Percentiles rank a stretch among this genome's conserved stretches.
phyloP scores from a whole-genome alignment of 2,113 vertebrate genomes.

The Centropus bengalensis region DNA sequence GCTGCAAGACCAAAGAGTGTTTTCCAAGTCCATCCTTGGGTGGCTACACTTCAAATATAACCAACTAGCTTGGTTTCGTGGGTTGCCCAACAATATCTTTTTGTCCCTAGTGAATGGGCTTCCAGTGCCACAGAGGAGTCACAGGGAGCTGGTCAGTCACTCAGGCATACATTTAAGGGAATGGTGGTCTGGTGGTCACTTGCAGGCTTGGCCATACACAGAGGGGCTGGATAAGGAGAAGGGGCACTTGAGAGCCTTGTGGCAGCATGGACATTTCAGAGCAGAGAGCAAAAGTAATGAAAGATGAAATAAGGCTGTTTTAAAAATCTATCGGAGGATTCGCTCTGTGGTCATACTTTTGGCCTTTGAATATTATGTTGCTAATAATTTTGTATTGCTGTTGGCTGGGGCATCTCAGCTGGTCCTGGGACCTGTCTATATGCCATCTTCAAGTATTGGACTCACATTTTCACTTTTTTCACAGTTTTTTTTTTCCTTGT shows the following conservation, averaged over 20 bases:
- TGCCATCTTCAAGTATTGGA: neutral
- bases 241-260: neutral
- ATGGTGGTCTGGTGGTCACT: neutral
- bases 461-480: neutral
- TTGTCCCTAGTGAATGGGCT: neutral
- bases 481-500: neutral
- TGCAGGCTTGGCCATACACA: neutral
- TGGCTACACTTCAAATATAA: neutral
- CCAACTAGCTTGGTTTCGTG: neutral
- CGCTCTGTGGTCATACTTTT: neutral
- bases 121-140: neutral
- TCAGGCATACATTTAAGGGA: neutral
- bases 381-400: neutral
- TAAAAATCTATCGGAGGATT: neutral
- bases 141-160: neutral
- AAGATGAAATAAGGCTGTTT: constrained; percentile 1
- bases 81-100: neutral
- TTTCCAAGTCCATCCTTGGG: neutral
- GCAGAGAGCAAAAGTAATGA: neutral
- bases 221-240: neutral
- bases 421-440: neutral
- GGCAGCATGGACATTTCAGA: neutral
- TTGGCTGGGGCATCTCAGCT: neutral
- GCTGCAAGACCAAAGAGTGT: neutral
- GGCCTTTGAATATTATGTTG: neutral